Evolutionary conservation across 2,113 vertebrate species (phyloP).

Genomic region (Tor tambroides): DNA sequence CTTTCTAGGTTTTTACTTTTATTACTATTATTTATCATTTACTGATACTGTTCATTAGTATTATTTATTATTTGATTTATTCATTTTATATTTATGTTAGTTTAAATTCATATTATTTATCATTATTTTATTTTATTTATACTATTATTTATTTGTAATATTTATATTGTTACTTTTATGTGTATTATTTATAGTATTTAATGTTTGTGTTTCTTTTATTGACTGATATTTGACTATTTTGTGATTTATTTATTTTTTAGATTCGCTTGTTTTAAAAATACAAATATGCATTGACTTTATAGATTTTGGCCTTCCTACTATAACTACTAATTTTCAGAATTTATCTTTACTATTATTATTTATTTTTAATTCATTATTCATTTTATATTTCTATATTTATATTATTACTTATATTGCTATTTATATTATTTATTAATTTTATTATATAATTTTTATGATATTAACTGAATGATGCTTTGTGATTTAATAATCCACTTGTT

Average conservation of each 20-base stretch:
- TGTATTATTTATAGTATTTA: no score
- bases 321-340: no score
- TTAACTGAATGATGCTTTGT: background rate
- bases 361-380: background rate
- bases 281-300: background rate
- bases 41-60: no score
- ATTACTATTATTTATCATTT: background rate
- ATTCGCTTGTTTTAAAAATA: no score
- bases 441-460: background rate
- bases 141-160: background rate
- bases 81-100: no score
- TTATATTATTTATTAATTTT: background rate
- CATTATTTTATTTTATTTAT: no score
- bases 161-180: background rate
- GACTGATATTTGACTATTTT: background rate
- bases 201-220: background rate
- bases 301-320: background rate
- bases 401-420: background rate
- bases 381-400: background rate
- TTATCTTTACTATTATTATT: background rate
- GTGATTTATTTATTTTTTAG: no score
- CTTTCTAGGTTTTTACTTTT: background rate
- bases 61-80: background rate
- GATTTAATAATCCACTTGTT: background rate
- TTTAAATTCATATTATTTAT: no score